Evolutionary conservation across 2,113 vertebrate genomes (phyloP).

Genomic region (Physeter macrocephalus): DNA sequence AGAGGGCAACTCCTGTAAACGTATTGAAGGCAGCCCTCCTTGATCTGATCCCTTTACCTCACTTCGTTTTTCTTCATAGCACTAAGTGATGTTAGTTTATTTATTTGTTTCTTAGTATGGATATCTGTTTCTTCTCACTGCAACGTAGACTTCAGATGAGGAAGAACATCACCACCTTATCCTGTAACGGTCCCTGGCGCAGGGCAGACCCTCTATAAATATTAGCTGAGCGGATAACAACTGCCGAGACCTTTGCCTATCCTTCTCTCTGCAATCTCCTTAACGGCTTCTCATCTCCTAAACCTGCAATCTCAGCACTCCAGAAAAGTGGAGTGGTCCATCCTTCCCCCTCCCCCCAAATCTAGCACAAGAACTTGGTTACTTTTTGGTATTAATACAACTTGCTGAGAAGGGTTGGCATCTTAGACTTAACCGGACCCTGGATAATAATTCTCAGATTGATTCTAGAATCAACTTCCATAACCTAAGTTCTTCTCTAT

Average conservation of each 20-base stretch:
- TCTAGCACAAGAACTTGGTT: background rate
- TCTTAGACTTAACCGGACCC: background rate
- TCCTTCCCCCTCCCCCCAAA: background rate
- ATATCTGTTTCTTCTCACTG: background rate
- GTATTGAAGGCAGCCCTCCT: background rate
- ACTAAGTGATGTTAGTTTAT: background rate
- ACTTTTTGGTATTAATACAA: background rate
- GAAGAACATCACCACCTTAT: background rate
- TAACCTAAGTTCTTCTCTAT: background rate
- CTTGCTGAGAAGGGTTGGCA: background rate
- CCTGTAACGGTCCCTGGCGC: fast-evolving
- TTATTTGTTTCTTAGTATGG: background rate
- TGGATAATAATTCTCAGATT: background rate
- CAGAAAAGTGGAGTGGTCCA: background rate
- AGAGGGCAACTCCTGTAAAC: background rate
- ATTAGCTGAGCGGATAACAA: background rate
- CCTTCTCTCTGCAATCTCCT: background rate
- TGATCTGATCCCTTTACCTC: background rate
- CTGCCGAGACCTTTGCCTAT: background rate
- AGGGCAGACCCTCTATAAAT: background rate
- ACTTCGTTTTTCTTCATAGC: background rate
- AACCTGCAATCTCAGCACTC: background rate
- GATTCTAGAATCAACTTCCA: background rate
- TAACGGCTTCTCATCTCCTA: background rate
- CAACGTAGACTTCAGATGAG: background rate